phyloP scores from a whole-genome alignment of 2,797 vertebrate species.

The Manis crassicaudata region DNA sequence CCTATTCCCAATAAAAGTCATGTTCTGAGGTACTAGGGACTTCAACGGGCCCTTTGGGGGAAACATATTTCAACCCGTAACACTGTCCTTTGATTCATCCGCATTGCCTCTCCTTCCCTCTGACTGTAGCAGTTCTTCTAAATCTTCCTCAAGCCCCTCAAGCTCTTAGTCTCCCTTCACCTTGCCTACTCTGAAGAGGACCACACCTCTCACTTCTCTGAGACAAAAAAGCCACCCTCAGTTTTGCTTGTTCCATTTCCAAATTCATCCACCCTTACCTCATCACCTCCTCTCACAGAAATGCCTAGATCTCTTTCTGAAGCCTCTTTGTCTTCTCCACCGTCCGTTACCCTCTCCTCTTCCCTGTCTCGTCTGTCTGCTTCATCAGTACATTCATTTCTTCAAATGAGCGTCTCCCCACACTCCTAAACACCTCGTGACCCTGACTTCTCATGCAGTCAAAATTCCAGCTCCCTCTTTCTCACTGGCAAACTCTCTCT shows the following conservation, averaged over 20 bases:
- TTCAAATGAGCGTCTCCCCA: background rate
- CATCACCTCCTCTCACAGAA: background rate
- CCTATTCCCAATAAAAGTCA: background rate
- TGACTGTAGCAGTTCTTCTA: background rate
- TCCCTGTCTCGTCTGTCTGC: background rate
- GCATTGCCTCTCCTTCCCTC: background rate
- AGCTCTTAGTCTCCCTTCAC: background rate
- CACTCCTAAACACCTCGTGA: background rate
- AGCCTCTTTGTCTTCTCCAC: background rate
- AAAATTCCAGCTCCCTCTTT: background rate
- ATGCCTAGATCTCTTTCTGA: background rate
- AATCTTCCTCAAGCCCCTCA: background rate
- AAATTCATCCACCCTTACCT: background rate
- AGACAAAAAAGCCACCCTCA: background rate
- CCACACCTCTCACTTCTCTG: background rate
- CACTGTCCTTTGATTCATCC: background rate
- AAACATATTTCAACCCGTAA: background rate
- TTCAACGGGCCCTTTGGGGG: background rate
- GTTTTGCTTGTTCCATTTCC: background rate
- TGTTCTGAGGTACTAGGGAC: background rate
- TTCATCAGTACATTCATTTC: background rate
- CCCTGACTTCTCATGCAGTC: background rate
- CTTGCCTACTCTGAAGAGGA: background rate
- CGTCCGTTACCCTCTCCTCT: too few relatives aligned
- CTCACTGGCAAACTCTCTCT: background rate